Evolutionary conservation across 2,113 vertebrate genomes (phyloP), one percentile per base, ranked within the genome.

Genomic region (Xiphias gladius): DNA sequence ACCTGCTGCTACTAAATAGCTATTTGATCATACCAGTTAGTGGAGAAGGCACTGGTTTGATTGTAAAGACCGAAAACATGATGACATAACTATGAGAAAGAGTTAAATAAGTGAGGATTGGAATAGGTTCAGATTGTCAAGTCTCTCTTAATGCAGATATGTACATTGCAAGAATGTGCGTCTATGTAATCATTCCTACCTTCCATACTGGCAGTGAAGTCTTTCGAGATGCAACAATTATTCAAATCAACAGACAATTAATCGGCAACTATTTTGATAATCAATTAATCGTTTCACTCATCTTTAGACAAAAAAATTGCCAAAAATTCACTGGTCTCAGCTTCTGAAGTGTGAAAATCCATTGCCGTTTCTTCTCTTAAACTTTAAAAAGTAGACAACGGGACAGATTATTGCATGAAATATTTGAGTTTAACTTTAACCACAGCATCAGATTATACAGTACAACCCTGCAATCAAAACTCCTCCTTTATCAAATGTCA

Each of bases 401-500:
- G 22, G 14, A 22, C 5, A 0, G 28, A 30, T 58, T 35, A 64
- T 2, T 54, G 37, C 4, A 55, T 58, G 2, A 46, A 66, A 24
- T 7, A 28, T 7, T 64, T 19, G 32, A 41, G 22, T 19, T 68
- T 19, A 19, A 48, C 48, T 74, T 63, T 1, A 64, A 62, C 24
- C 26, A 35, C 30, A 46, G 2, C 57, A 12, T 11, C 32, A 2
- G 41, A 78, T 35, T 28, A 52, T 26, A 5, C 76, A 43, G n/a
- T 37, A 48, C 17, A 77, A 61, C 24, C 46, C 12, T 59, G 46
- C 43, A 41, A 52, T 22, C 22, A 52, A 20, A 35, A n/a, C 16
- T 32, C 24, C 14, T 11, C 52, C n/a, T 35, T 55, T 5, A 73
- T 86, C 72, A 82, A 24, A 65, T 73, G 26, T 79, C 73, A 69